Percentiles rank a stretch among this genome's conserved stretches.
phyloP scores from a whole-genome alignment of 2,888 invertebrate genomes.

The Orthonychiurus folsomi region DNA sequence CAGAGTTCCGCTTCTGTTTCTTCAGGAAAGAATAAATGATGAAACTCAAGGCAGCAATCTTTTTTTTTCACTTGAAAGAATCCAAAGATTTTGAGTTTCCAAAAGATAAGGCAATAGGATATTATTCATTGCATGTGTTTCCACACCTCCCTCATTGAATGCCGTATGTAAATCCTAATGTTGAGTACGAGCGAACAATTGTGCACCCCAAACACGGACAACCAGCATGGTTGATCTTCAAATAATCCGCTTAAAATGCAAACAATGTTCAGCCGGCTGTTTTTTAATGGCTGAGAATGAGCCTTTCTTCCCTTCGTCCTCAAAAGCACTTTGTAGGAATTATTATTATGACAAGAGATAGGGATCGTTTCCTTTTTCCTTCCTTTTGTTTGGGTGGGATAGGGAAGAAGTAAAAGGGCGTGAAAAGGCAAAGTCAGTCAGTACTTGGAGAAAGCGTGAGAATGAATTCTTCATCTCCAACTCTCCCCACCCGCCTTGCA shows the following conservation, averaged over 20 bases:
- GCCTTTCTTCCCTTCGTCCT: not conserved
- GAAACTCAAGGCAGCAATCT: no score
- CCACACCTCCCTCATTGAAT: no score
- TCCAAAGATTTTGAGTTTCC: no score
- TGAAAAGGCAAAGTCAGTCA: not conserved
- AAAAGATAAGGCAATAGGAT: no score
- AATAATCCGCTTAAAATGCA: not conserved
- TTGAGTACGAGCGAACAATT: not conserved
- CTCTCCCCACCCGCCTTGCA: no score
- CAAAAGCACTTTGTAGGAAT: not conserved
- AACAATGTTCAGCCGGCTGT: not conserved
- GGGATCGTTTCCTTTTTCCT: not conserved
- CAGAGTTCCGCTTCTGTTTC: no score
- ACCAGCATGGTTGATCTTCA: not conserved
- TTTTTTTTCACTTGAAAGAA: no score
- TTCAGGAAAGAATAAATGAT: no score
- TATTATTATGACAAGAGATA: constrained; percentile 1
- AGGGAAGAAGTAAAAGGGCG: not conserved
- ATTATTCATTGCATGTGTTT: not conserved
- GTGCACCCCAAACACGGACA: no score
- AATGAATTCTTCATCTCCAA: not conserved
- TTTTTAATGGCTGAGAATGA: not conserved
- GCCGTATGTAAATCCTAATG: no score
- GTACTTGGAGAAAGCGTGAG: not conserved
- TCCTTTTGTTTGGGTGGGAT: not conserved